Base-by-base conservation (phyloP, 2,888 invertebrate genomes). In the Acronicta psi region DNA sequence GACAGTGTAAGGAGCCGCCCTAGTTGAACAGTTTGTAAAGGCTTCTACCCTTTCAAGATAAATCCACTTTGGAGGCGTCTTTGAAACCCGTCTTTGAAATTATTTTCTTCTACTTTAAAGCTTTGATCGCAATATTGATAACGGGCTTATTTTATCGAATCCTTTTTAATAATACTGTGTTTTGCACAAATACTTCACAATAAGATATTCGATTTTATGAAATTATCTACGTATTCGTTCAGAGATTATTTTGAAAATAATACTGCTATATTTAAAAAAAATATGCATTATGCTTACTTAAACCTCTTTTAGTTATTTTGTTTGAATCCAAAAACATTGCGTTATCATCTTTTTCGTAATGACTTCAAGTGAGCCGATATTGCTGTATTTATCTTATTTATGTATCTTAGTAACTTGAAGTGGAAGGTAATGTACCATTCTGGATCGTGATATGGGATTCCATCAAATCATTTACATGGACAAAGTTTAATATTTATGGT, bases 371-470 rank as follows among this genome's bases (percentile, higher is more conserved):
- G 77, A 81, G 67, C 77, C 76, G 74, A 82, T 82, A 82, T 70
- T 66, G 73, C 73, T 70, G 65, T 66, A 63, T 66, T 77, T 69
- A 74, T 70, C 77, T 79, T 73, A 82, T 82, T 84, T 83, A 81
- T 72, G 66, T 86, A 84, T 86, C 81, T 83, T 71, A 83, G 84
- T 87, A 86, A 87, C 80, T 66, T 63, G 74, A 75, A 84, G 84
- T 83, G 80, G 75, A 80, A 88, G 80, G 83, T 85, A 89, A 89
- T 86, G 88, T 90, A 88, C 87, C 86, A 80, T 84, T 63, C 77
- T 77, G 78, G 84, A 85, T 83, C 82, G 80, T 75, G 74, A 76
- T 77, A 79, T 76, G 71, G 80, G 82, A 81, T 86, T 84, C 82
- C 84, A 85, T 87, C 84, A 85, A 86, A 86, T 86, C 81, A 83